Evolutionary conservation across 2,797 vertebrate species (phyloP).

Genomic region (Bovichtus variegatus): DNA sequence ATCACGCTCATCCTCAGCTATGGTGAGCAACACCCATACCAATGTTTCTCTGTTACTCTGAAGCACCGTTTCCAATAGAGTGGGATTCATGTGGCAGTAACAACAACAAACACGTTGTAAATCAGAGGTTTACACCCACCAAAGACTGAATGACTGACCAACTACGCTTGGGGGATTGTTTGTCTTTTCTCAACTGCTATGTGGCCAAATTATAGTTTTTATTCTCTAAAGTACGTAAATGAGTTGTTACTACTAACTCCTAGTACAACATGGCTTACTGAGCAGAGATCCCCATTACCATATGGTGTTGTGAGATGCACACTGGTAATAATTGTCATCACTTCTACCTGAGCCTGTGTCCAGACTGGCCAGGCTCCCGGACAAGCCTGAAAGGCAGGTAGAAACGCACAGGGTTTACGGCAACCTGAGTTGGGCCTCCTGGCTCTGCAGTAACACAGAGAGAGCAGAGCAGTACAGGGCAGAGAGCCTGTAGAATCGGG

Average conservation of each 20-base stretch:
- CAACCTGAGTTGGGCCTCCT: conserved; percentile 53
- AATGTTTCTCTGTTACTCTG: neutral
- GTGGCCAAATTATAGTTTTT: neutral
- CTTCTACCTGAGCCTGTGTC: conserved; percentile 40
- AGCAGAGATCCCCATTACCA: neutral
- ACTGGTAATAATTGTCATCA: conserved; percentile 11
- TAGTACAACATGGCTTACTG: neutral
- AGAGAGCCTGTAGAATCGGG: conserved; percentile 67
- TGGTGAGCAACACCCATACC: conserved; percentile 86
- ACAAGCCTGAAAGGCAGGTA: conserved; percentile 26
- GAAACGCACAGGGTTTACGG: conserved; percentile 17
- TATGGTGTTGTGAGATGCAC: conserved; percentile 8
- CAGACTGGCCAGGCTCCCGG: conserved; percentile 27
- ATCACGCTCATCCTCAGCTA: conserved; percentile 96
- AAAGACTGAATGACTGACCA: neutral
- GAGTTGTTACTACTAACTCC: neutral
- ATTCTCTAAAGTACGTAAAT: neutral
- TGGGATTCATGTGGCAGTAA: neutral
- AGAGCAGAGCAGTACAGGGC: conserved; percentile 56
- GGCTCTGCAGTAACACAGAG: conserved; percentile 48
- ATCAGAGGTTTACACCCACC: neutral
- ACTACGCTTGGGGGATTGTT: neutral
- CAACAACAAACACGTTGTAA: neutral
- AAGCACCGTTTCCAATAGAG: conserved; percentile 1
- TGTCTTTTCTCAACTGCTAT: conserved; percentile 7